Conservation (phyloP, 2,113 vertebrate species). For the Prionailurus bengalensis region DNA sequence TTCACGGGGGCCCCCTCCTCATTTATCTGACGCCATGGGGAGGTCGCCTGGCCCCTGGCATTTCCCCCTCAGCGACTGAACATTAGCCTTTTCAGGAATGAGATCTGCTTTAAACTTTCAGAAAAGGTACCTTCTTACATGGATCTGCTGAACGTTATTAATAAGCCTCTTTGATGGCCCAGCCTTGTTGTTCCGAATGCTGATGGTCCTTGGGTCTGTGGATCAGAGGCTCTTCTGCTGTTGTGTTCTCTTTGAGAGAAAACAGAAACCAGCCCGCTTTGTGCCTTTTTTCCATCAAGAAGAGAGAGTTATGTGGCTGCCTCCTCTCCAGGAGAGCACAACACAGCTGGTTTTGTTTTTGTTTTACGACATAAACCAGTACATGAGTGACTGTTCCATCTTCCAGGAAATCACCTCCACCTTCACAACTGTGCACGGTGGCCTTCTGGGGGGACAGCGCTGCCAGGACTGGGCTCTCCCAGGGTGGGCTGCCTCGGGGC, state of each 20-base stretch:
- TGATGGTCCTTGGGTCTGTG: accelerated
- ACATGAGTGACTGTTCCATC: accelerated
- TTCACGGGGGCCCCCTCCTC: accelerated
- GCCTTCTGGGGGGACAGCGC: neutral
- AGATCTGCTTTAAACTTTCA: neutral
- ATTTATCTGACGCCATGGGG: accelerated
- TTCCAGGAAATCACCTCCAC: neutral
- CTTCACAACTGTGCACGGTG: accelerated
- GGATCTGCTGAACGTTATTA: neutral
- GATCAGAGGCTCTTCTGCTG: accelerated
- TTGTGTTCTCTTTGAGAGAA: neutral
- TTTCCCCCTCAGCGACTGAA: neutral
- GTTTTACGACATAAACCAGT: neutral
- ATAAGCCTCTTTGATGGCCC: neutral
- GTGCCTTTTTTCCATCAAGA: neutral
- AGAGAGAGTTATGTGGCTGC: accelerated
- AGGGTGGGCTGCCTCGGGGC: accelerated
- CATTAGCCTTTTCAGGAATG: neutral
- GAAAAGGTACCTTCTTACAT: neutral
- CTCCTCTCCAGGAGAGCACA: too few relatives aligned
- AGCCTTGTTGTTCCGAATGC: too few relatives aligned
- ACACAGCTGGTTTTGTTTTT: neutral
- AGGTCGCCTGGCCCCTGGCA: accelerated
- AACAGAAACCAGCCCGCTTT: accelerated
- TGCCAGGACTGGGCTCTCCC: neutral